Evolutionary conservation across 2,888 invertebrate species (phyloP), one percentile per base, ranked within the genome.

Genomic region (Melinopterus prodromus): DNA sequence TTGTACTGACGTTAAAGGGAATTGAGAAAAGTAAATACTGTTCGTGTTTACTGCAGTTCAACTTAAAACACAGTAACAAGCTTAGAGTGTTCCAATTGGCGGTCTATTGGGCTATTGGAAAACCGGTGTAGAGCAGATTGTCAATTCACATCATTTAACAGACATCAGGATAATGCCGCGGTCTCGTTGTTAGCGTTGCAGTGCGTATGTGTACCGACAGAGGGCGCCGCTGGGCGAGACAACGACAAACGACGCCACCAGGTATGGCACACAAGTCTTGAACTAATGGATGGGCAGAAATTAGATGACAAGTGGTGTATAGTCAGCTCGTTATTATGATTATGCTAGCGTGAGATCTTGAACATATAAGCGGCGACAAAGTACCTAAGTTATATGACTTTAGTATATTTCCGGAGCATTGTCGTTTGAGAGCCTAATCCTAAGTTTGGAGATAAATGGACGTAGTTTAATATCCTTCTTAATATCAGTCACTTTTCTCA

Each of bases 301-400:
- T 74, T 74, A 74, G n/a, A 74, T 36, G 74, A 74, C 74, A 74
- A 74, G 36, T 37, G 74, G 74, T 79, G 71, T 79, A 79, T 79
- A 77, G 79, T 77, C 79, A 71, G 78, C 79, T 77, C 79, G 81
- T 80, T 81, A 81, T 78, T 77, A 80, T 80, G 81, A 78, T 81
- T 81, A 81, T 80, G 74, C 26, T 35, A 14, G 26, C 74, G 74
- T 74, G 74, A 74, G 35, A 74, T 74, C 74, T 74, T 74, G 74
- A 74, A 74, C 53, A 53, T 53, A 53, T 53, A 12, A 53, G 3
- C 53, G 9, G n/a, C 74, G 37, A 36, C 74, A 36, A 35, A 35
- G n/a, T 37, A 37, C 74, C 74, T 14, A 74, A 74, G 74, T 74
- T 74, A 74, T 74, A 74, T 74, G 16, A 74, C 74, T 74, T 74